Percentiles rank a stretch among this genome's conserved stretches.
Evolutionary conservation across 1,140 invertebrate species (phyloP).

Genomic region (Centruroides vittatus): DNA sequence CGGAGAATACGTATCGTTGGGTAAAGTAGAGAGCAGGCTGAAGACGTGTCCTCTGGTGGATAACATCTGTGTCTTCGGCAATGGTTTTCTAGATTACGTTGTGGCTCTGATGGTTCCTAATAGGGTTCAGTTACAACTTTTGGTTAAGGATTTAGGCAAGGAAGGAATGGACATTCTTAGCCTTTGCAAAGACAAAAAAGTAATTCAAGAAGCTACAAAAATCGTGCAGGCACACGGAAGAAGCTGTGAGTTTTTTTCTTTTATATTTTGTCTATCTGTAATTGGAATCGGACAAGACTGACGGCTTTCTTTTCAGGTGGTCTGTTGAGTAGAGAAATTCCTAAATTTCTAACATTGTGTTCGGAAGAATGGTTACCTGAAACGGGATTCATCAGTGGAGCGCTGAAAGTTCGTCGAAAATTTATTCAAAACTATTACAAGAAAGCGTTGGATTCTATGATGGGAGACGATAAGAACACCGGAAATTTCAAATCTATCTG

Average conservation of each 20-base stretch:
- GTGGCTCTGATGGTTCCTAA: conserved; percentile 88
- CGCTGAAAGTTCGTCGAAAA: conserved; percentile 2
- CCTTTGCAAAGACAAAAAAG: conserved; percentile 50
- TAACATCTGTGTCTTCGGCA: conserved; percentile 33
- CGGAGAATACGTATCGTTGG: conserved; percentile 34
- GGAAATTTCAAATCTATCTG: too few species aligned
- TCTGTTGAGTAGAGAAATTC: conserved; percentile 9
- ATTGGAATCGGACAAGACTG: too few species aligned
- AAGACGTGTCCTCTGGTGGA: conserved; percentile 36
- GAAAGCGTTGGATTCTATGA: background rate
- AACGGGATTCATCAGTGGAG: conserved; percentile 3
- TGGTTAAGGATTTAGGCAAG: conserved; percentile 48
- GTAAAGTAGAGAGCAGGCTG: conserved; percentile 31
- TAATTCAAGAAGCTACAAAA: conserved; percentile 63
- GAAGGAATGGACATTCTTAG: conserved; percentile 46
- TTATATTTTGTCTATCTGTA: background rate
- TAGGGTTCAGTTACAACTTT: conserved; percentile 41
- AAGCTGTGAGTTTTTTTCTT: conserved; percentile 36
- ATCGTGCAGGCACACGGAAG: conserved; percentile 61
- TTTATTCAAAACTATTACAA: conserved; percentile 1
- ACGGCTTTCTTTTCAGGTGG: background rate
- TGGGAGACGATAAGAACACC: background rate
- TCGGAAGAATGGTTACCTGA: conserved; percentile 4
- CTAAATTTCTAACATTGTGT: conserved; percentile 1
- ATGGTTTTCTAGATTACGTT: conserved; percentile 48